phyloP scores from a whole-genome alignment of 2,797 vertebrate genomes.

The Chromobotia macracanthus region DNA sequence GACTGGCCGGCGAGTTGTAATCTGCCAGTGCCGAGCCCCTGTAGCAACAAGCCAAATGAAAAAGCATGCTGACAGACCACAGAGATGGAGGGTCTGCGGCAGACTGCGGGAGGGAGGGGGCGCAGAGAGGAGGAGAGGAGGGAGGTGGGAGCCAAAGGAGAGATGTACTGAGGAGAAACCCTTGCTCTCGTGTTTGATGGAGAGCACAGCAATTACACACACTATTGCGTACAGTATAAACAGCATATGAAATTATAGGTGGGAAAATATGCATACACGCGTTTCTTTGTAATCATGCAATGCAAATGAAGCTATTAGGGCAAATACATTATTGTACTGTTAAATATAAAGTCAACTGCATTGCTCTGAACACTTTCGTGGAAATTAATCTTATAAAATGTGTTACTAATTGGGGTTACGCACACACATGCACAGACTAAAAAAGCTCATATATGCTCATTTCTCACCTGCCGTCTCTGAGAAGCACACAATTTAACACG shows the following conservation, averaged over 20 bases:
- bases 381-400: not conserved
- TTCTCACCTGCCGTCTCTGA: slow-evolving; percentile 32
- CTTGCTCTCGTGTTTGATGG: too few relatives aligned
- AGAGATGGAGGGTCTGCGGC: slow-evolving; percentile 77
- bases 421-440: slow-evolving; percentile 53
- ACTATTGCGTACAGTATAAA: slow-evolving; percentile 28
- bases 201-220: too few relatives aligned
- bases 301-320: not conserved
- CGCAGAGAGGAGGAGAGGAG: slow-evolving; percentile 1
- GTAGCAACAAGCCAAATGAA: slow-evolving; percentile 83
- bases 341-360: slow-evolving; percentile 5
- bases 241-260: not conserved
- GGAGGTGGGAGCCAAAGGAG: slow-evolving; percentile 57
- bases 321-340: not conserved
- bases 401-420: slow-evolving; percentile 51
- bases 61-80: slow-evolving; percentile 76
- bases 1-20: slow-evolving; percentile 86
- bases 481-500: slow-evolving; percentile 36
- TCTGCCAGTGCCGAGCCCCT: slow-evolving; percentile 82
- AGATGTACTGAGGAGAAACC: slow-evolving; percentile 7
- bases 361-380: slow-evolving; percentile 4
- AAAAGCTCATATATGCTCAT: slow-evolving; percentile 24
- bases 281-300: not conserved
- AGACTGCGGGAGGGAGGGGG: slow-evolving; percentile 62
- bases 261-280: not conserved